phyloP scores from a whole-genome alignment of 2,113 vertebrate species.

The Blennius ocellaris region DNA sequence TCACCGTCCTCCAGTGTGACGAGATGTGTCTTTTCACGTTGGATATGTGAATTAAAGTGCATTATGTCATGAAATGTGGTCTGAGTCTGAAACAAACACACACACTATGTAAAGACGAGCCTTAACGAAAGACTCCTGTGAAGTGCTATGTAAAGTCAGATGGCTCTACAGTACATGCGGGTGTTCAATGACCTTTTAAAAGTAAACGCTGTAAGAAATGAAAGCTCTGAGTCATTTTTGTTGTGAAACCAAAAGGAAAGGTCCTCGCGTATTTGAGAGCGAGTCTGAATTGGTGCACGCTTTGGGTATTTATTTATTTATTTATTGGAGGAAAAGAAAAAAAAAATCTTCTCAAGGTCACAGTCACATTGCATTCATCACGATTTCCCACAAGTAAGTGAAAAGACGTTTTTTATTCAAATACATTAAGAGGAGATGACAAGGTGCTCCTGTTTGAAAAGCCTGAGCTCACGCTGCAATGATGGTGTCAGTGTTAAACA shows the following conservation, averaged over 20 bases:
- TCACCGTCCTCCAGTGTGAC: slow-evolving; percentile 10
- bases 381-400: slow-evolving; percentile 1
- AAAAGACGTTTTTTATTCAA: background rate
- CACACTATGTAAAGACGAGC: background rate
- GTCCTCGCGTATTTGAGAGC: slow-evolving; percentile 47
- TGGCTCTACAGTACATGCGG: background rate
- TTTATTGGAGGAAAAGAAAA: slow-evolving; percentile 22
- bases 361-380: slow-evolving; percentile 37
- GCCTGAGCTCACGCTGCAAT: background rate
- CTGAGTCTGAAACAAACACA: slow-evolving; percentile 10
- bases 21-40: slow-evolving; percentile 24
- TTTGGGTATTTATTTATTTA: background rate
- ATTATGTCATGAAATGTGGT: slow-evolving; percentile 3
- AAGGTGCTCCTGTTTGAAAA: slow-evolving; percentile 8
- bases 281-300: slow-evolving; percentile 37
- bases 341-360: slow-evolving; percentile 56
- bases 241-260: slow-evolving; percentile 43
- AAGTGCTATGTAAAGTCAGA: slow-evolving; percentile 20
- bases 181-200: slow-evolving; percentile 37
- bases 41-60: slow-evolving; percentile 33
- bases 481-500: slow-evolving; percentile 26
- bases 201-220: slow-evolving; percentile 27
- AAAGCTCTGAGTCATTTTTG: slow-evolving; percentile 54
- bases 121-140: background rate
- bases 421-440: background rate